These are phyloP conservation scores for Cotesia glomerata DNA, from an alignment of 1,140 invertebrate species.

Conservation along the genomic window DNA sequence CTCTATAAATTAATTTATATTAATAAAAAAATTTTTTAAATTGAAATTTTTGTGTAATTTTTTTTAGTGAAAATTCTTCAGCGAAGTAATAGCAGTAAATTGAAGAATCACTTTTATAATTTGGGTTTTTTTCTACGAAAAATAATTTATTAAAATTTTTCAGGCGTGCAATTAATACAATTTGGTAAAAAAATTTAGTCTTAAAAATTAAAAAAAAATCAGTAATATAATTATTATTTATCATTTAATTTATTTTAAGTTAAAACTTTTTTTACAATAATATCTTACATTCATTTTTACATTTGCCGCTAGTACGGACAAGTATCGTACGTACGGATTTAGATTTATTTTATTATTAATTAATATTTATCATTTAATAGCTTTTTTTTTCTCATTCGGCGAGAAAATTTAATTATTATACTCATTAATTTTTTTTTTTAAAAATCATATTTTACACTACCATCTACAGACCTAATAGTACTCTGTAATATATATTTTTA, in stretches of 20 bases:
- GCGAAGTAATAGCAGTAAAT: too few relatives aligned
- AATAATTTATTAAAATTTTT: too few relatives aligned
- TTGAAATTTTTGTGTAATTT: too few relatives aligned
- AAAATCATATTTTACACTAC: constrained; percentile 57
- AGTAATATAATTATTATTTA: constrained; percentile 50
- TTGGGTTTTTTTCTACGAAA: too few relatives aligned
- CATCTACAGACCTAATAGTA: constrained; percentile 61
- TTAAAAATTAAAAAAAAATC: constrained; percentile 17
- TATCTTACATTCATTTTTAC: constrained; percentile 63
- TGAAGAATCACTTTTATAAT: too few relatives aligned
- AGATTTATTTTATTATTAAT: constrained; percentile 3
- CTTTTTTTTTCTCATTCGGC: background rate
- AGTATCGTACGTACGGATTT: background rate
- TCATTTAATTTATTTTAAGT: constrained; percentile 65
- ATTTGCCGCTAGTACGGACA: constrained; percentile 35
- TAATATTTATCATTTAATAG: constrained; percentile 4
- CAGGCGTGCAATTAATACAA: background rate
- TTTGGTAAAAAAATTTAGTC: background rate
- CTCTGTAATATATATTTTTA: constrained; percentile 55
- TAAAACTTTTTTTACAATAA: constrained; percentile 65
- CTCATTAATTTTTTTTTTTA: constrained; percentile 25
- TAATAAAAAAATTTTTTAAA: too few relatives aligned
- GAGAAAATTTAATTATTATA: constrained; percentile 20
- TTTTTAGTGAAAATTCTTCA: too few relatives aligned
- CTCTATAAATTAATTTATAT: too few relatives aligned